phyloP scores from a whole-genome alignment of 2,888 invertebrate species.

The Ichneumoninae sp. region DNA sequence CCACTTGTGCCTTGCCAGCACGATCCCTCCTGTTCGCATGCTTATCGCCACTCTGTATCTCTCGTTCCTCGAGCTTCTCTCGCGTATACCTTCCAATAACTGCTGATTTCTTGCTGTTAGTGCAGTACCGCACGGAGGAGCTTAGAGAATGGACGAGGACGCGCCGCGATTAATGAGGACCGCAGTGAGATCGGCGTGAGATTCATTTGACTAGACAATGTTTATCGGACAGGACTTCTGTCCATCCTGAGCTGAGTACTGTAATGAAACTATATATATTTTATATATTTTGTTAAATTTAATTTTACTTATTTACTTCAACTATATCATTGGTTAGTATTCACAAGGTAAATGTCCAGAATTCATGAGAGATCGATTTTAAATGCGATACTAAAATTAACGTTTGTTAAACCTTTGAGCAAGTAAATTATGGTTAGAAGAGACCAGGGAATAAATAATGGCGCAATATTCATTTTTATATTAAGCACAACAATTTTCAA shows the following conservation, averaged over 20 bases:
- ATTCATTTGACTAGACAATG: neutral
- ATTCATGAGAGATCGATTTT: too few relatives aligned
- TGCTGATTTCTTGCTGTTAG: constrained; percentile 14
- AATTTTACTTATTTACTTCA: too few relatives aligned
- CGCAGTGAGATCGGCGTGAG: constrained; percentile 6
- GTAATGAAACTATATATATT: too few relatives aligned
- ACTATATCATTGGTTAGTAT: too few relatives aligned
- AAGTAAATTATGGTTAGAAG: too few relatives aligned
- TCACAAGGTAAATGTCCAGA: too few relatives aligned
- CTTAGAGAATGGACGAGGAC: neutral
- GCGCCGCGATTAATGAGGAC: constrained; percentile 1
- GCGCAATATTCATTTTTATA: too few relatives aligned
- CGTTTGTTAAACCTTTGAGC: too few relatives aligned
- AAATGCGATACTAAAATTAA: too few relatives aligned
- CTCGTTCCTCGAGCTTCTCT: constrained; percentile 30
- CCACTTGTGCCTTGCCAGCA: constrained; percentile 16
- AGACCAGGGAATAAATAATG: too few relatives aligned
- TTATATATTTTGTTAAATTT: too few relatives aligned
- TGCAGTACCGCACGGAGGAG: neutral
- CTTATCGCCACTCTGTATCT: constrained; percentile 65
- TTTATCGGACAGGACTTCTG: neutral
- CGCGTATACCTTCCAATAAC: constrained; percentile 34
- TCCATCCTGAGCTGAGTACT: neutral
- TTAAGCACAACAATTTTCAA: too few relatives aligned
- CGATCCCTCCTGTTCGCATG: constrained; percentile 57